Evolutionary conservation across 1,140 invertebrate species (phyloP).

Genomic region (Drosophila jambulina): DNA sequence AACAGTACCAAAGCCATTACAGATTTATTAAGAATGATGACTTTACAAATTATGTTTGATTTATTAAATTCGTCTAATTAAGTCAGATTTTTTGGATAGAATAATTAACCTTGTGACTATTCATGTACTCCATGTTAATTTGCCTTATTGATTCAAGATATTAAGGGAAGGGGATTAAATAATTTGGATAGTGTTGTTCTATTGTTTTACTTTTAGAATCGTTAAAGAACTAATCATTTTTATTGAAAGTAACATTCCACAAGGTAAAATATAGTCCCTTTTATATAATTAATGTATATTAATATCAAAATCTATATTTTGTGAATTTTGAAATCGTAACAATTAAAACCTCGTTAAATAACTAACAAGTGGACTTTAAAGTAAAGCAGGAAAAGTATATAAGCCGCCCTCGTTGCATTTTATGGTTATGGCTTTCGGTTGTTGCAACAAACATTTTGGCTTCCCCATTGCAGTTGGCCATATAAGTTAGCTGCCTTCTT

Average conservation of each 20-base stretch:
- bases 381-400: slow-evolving; percentile 12
- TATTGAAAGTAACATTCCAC: neutral
- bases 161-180: too few relatives aligned
- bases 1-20: neutral
- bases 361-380: neutral
- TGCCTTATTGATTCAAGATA: neutral
- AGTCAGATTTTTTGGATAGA: neutral
- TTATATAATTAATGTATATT: too few relatives aligned
- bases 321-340: neutral
- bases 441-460: slow-evolving; percentile 56
- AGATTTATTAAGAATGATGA: slow-evolving; percentile 10
- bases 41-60: neutral
- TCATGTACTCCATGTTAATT: neutral
- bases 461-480: slow-evolving; percentile 48
- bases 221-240: neutral
- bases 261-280: too few relatives aligned
- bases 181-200: too few relatives aligned
- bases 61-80: neutral
- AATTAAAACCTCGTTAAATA: neutral
- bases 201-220: neutral
- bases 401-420: slow-evolving; percentile 48
- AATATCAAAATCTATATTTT: too few relatives aligned
- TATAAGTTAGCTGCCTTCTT: slow-evolving; percentile 16
- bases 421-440: slow-evolving; percentile 38
- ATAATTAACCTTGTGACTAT: neutral